Conservation (phyloP, 2,113 vertebrate genomes). For the Addax nasomaculatus region DNA sequence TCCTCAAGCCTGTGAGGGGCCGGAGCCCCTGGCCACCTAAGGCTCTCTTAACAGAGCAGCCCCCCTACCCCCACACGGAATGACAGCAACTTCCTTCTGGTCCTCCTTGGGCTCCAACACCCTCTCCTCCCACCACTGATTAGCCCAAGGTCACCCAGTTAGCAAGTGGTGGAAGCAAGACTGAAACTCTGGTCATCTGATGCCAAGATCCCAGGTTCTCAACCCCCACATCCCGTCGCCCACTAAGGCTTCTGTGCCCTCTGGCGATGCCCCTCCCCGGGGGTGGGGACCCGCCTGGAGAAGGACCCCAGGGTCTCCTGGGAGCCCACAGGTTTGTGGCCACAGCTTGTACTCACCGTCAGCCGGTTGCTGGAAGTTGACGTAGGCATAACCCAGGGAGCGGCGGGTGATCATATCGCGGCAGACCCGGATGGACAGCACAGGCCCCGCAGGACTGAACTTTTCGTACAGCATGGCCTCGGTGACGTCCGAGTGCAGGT, state of each 20-base stretch:
- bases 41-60: not conserved
- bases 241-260: not conserved
- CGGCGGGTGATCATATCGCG: slow-evolving; percentile 98
- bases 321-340: not conserved
- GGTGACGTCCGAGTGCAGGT: slow-evolving; percentile 98
- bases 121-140: not conserved
- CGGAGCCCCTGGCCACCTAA: not conserved
- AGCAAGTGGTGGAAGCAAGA: slow-evolving; percentile 12
- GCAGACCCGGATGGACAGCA: slow-evolving; percentile 98
- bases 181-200: not conserved
- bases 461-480: slow-evolving; percentile 99
- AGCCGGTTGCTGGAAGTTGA: slow-evolving; percentile 98
- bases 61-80: not conserved
- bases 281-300: not conserved
- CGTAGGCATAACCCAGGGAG: slow-evolving; percentile 97
- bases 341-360: slow-evolving; percentile 86
- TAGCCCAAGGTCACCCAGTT: slow-evolving; percentile 68
- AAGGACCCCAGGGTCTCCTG: not conserved
- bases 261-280: not conserved
- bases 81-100: not conserved
- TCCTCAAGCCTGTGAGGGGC: not conserved
- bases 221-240: not conserved
- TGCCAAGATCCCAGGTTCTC: not conserved
- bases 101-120: not conserved
- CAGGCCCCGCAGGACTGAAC: slow-evolving; percentile 98